Conservation (phyloP, 2,888 invertebrate species). For the Drosophila emarginata region DNA sequence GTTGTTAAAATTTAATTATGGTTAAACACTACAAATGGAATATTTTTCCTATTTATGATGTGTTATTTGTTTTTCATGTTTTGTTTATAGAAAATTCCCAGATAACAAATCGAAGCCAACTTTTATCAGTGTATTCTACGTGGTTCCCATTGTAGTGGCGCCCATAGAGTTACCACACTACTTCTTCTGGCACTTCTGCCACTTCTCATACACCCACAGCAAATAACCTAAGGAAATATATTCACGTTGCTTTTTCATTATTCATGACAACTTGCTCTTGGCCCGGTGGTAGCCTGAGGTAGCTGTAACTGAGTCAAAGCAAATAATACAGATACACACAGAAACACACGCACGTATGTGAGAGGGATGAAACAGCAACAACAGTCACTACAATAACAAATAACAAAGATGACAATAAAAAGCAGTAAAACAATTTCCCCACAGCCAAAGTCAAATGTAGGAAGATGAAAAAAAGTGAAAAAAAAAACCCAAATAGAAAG, state of each 20-base stretch:
- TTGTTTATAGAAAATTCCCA: too few relatives aligned
- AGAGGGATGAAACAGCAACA: background rate
- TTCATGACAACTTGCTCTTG: constrained; percentile 73
- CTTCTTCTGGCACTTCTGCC: constrained; percentile 4
- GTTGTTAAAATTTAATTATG: too few relatives aligned
- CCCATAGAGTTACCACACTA: background rate
- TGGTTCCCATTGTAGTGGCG: background rate
- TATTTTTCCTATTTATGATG: too few relatives aligned
- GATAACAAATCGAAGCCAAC: background rate
- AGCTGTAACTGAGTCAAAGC: constrained; percentile 67
- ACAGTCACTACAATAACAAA: constrained; percentile 44
- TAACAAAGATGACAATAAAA: constrained; percentile 78
- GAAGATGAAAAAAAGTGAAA: constrained; percentile 29
- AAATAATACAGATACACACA: constrained; percentile 43
- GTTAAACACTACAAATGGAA: too few relatives aligned
- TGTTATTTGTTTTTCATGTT: too few relatives aligned
- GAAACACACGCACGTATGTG: constrained; percentile 16
- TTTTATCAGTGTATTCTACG: background rate
- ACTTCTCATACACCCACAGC: constrained; percentile 3
- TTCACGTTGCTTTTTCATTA: constrained; percentile 75
- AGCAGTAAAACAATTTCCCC: constrained; percentile 74
- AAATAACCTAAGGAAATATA: constrained; percentile 59
- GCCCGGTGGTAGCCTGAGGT: constrained; percentile 44
- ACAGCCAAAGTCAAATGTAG: constrained; percentile 13
- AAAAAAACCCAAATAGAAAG: constrained; percentile 14